phyloP scores from a whole-genome alignment of 1,140 invertebrate species.

The Tachypleus tridentatus region DNA sequence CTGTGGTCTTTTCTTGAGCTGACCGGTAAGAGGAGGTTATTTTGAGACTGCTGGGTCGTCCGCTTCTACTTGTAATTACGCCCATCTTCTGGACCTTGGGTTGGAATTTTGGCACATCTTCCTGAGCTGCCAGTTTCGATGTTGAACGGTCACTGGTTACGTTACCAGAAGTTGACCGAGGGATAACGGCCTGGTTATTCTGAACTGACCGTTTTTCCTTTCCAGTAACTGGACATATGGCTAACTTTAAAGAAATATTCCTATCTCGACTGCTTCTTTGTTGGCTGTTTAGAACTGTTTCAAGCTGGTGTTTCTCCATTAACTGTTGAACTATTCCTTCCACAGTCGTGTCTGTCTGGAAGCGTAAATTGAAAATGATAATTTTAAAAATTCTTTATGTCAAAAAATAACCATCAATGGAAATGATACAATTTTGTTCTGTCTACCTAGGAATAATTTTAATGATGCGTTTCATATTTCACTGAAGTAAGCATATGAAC shows the following conservation, averaged over 20 bases:
- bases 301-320: constrained; percentile 62
- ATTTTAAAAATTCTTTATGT: too few relatives aligned
- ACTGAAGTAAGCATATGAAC: too few relatives aligned
- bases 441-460: too few relatives aligned
- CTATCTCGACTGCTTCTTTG: constrained; percentile 8
- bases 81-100: too few relatives aligned
- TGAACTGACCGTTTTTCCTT: constrained; percentile 23
- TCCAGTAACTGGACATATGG: neutral
- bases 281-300: constrained; percentile 7
- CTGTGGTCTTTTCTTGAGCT: constrained; percentile 6
- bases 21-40: constrained; percentile 13
- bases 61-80: constrained; percentile 6
- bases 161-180: constrained; percentile 30
- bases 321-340: constrained; percentile 72
- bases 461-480: too few relatives aligned
- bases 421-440: too few relatives aligned
- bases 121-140: constrained; percentile 14
- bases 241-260: constrained; percentile 5
- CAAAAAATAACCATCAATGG: too few relatives aligned
- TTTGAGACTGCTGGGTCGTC: constrained; percentile 13
- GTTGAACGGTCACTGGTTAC: constrained; percentile 28
- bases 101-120: too few relatives aligned
- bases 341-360: constrained; percentile 42
- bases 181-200: constrained; percentile 27
- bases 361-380: too few relatives aligned